phyloP scores from a whole-genome alignment of 2,888 invertebrate genomes.

The Drosophila parthenogenetica region DNA sequence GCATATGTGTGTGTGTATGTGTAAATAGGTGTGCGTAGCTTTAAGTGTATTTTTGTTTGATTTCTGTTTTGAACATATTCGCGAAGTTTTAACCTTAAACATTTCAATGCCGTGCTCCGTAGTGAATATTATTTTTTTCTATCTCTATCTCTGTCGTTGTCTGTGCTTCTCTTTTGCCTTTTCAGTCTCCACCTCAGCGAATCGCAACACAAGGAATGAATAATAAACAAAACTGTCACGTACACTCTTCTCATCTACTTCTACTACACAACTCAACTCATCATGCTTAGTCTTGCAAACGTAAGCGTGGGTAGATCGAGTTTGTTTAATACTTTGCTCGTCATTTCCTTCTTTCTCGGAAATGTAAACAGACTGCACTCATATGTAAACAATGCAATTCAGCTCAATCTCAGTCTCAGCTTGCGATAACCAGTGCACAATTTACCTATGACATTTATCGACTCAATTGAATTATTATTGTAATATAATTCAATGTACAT shows the following conservation, averaged over 20 bases:
- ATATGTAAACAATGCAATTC: conserved; percentile 32
- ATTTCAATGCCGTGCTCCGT: conserved; percentile 66
- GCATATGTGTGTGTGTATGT: conserved; percentile 4
- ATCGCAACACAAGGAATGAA: conserved; percentile 41
- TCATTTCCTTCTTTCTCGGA: conserved; percentile 72
- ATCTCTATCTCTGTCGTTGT: conserved; percentile 3
- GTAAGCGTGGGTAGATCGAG: conserved; percentile 22
- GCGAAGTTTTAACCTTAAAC: conserved; percentile 66
- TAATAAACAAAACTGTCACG: conserved; percentile 78
- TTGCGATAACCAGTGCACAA: neutral
- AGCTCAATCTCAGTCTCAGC: conserved; percentile 7
- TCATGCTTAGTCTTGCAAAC: conserved; percentile 48
- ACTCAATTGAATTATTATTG: conserved; percentile 11
- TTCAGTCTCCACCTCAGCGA: conserved; percentile 12
- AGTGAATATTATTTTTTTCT: conserved; percentile 18
- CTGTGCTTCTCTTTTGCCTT: neutral
- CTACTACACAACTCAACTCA: neutral
- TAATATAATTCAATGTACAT: conserved; percentile 40
- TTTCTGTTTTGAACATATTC: conserved; percentile 56
- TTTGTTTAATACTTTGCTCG: conserved; percentile 50
- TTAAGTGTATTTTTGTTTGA: conserved; percentile 57
- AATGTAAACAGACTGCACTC: conserved; percentile 57
- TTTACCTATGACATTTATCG: conserved; percentile 28
- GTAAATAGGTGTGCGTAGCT: conserved; percentile 11
- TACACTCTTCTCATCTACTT: conserved; percentile 31